These are phyloP conservation scores for Aleiodes alternator DNA, from an alignment of 2,888 invertebrate genomes.

Conservation along the genomic window DNA sequence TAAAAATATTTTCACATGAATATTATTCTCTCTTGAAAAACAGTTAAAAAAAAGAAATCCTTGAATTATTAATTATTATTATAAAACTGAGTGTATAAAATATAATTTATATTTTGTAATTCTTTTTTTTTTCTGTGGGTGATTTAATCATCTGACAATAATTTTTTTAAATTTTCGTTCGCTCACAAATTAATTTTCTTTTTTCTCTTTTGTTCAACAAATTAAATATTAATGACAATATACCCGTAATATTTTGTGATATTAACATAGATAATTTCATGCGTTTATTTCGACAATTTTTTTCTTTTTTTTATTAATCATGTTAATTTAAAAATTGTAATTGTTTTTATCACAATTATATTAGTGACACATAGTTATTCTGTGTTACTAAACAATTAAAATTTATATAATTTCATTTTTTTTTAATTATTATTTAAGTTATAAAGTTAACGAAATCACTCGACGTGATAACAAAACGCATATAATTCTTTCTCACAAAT, in stretches of 20 bases:
- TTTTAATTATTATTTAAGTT: constrained; percentile 23
- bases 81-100: constrained; percentile 22
- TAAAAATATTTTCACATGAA: constrained; percentile 29
- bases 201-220: not conserved
- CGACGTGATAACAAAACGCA: not conserved
- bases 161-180: too few relatives aligned
- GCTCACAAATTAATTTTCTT: not conserved
- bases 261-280: constrained; percentile 64
- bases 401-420: constrained; percentile 5
- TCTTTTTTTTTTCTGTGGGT: not conserved
- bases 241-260: constrained; percentile 65
- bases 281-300: constrained; percentile 48
- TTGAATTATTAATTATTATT: constrained; percentile 1
- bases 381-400: constrained; percentile 26
- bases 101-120: constrained; percentile 25
- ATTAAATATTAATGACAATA: constrained; percentile 33
- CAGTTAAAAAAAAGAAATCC: constrained; percentile 9
- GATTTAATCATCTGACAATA: not conserved
- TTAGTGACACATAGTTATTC: constrained; percentile 25
- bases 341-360: constrained; percentile 29
- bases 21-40: constrained; percentile 20
- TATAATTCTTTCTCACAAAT: constrained; percentile 21
- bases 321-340: constrained; percentile 40
- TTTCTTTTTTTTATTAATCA: constrained; percentile 20
- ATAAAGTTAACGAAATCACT: constrained; percentile 24